Evolutionary conservation across 2,888 invertebrate genomes (phyloP).

Genomic region (Microctonus brassicae): DNA sequence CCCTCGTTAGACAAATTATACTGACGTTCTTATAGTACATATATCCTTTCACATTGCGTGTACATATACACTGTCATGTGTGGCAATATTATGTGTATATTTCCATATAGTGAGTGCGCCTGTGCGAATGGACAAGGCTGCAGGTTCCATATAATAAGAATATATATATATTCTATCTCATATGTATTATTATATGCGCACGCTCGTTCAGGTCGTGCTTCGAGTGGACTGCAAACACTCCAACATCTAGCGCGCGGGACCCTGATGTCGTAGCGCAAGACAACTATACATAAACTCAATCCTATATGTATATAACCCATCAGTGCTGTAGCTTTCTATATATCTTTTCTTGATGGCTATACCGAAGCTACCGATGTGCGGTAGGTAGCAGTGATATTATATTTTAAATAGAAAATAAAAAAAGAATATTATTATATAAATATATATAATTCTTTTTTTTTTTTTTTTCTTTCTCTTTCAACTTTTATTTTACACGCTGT

Average conservation of each 20-base stretch:
- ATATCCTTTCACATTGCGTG: background rate
- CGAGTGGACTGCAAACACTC: conserved; percentile 70
- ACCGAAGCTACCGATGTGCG: conserved; percentile 48
- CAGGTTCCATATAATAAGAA: conserved; percentile 20
- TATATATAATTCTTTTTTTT: background rate
- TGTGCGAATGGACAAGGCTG: conserved; percentile 22
- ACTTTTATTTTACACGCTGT: background rate
- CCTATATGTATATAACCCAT: conserved; percentile 12
- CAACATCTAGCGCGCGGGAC: conserved; percentile 53
- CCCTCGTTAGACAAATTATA: conserved; percentile 68
- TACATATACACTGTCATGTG: background rate
- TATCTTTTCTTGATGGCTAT: no score
- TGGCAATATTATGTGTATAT: conserved; percentile 9
- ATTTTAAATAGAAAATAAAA: no score
- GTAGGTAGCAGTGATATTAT: conserved; percentile 37
- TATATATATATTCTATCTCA: background rate
- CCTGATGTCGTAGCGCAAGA: conserved; percentile 40
- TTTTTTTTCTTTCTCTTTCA: background rate
- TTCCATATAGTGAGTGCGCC: no score
- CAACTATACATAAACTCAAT: conserved; percentile 4
- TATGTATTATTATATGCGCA: conserved; percentile 32
- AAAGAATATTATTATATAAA: no score
- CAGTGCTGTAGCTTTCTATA: conserved; percentile 19
- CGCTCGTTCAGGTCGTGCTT: conserved; percentile 66
- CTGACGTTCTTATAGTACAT: conserved; percentile 53